Evolutionary conservation across 2,797 vertebrate genomes (phyloP), one percentile per base, ranked within the genome.

Genomic region (Knipowitschia caucasica): DNA sequence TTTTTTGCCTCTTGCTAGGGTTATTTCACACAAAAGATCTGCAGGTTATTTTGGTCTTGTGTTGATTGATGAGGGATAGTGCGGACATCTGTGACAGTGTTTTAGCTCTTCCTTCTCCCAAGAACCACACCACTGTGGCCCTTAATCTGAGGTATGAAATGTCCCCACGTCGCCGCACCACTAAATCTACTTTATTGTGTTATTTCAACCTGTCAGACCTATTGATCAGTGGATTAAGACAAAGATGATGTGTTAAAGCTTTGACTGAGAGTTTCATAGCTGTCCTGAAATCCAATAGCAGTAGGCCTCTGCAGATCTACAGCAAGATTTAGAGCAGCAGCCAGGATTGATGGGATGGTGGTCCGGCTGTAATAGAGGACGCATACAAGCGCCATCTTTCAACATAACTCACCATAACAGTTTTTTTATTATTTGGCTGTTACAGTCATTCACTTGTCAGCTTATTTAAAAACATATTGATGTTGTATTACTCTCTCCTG

Each of bases 141-240:
- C 66, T 77, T 79, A 80, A 73, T 74, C 77, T 74, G 54, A 63
- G 64, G 65, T 60, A 76, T 75, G 74, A 82, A 74, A 77, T 59
- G 62, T 77, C 71, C 77, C 77, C 50, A 66, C 54, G 55, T 67
- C 49, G 70, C 59, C 43, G 9, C 44, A 61, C 61, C 69, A 74
- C 68, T 87, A 84, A 89, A 89, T 88, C 81, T 81, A 70, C 66
- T 85, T 84, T 84, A 86, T 85, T 75, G 82, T 84, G 75, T 86
- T 90, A 88, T 88, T 85, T 81, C 79, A 78, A 78, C 63, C 81
- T 81, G 81, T 81, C 81, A 84, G 77, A 81, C 68, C 77, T 79
- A 88, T 87, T 67, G 84, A 88, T 87, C 79, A 77, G 79, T 83
- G 83, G 84, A 89, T 88, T 81, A 87, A 84, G 85, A 81, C 83